Base-by-base conservation (phyloP, 2,888 invertebrate species). In the Epirrhoe tristata region DNA sequence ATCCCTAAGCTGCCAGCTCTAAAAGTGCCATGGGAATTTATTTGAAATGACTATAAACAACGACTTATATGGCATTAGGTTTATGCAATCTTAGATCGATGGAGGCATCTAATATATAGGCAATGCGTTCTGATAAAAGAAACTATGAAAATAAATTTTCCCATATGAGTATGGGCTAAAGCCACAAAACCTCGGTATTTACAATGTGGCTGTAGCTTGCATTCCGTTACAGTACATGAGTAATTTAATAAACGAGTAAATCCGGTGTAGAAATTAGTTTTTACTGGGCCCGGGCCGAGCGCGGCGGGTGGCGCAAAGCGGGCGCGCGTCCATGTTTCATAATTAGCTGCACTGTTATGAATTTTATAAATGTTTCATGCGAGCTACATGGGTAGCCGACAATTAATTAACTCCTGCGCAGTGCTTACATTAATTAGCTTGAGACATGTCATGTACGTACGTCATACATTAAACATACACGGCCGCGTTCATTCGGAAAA, bases 311-410 rank as follows among this genome's bases (percentile, higher is more conserved):
- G 91, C 85, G 85, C 83, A 83, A 84, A 80, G 79, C 81, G 76
- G 78, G 78, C 79, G 80, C 84, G 84, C 85, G 84, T 78, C 83
- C 84, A 86, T 84, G 85, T 84, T 88, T 90, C 89, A 88, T 88
- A 90, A 90, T 89, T 90, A 91, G 88, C 83, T 80, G 55, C 73
- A 66, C 81, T 87, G 92, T 91, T 93, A 93, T 93, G 92, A 92
- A 90, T 90, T 91, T 85, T 87, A 93, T 93, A 90, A 91, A 92
- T 93, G 88, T 91, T 91, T 91, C 90, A 91, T 91, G 89, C 82
- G 81, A 83, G 77, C 83, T 84, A 78, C 85, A 82, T 82, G 85
- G 82, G 84, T 83, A 85, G 86, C 84, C 87, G 87, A 88, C 91
- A 92, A 87, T 92, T 91, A 92, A 91, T 92, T 91, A 92, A 86